These are phyloP conservation scores for Dascillus cervinus DNA, from an alignment of 2,888 invertebrate species.

Conservation along the genomic window DNA sequence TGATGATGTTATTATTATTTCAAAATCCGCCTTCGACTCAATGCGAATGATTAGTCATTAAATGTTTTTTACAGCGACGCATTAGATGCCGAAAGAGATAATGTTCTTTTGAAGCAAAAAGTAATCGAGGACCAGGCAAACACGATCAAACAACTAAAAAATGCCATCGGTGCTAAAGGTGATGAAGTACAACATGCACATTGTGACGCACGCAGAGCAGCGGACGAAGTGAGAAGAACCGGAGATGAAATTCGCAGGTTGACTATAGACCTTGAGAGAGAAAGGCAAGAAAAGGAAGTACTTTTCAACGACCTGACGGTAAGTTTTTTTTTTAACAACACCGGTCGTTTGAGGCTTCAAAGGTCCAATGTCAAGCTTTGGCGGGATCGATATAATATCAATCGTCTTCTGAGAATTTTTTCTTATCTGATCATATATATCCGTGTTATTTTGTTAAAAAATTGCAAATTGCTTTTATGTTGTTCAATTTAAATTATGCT, in stretches of 20 bases:
- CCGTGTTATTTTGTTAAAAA: no score
- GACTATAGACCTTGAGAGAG: slow-evolving; percentile 7
- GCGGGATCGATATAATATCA: no score
- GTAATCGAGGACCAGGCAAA: slow-evolving; percentile 11
- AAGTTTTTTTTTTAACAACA: no score
- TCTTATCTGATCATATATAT: no score
- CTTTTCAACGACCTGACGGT: no score
- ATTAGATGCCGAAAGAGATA: slow-evolving; percentile 7
- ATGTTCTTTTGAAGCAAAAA: slow-evolving; percentile 10
- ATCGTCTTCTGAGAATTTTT: no score
- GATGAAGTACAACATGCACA: background rate
- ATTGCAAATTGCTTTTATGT: no score
- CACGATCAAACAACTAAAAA: slow-evolving; percentile 9
- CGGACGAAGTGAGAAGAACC: slow-evolving; percentile 2
- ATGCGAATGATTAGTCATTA: background rate
- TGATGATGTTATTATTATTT: no score
- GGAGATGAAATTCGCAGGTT: slow-evolving; percentile 6
- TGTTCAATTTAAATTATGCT: slow-evolving; percentile 32
- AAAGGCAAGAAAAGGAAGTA: slow-evolving; percentile 3
- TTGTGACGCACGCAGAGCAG: background rate
- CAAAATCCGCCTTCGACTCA: no score
- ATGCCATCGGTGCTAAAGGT: background rate
- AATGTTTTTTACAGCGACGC: slow-evolving; percentile 3
- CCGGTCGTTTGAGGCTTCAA: no score
- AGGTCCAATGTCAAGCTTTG: no score